Evolutionary conservation across 2,888 invertebrate genomes (phyloP).

Genomic region (Halictus ligatus): DNA sequence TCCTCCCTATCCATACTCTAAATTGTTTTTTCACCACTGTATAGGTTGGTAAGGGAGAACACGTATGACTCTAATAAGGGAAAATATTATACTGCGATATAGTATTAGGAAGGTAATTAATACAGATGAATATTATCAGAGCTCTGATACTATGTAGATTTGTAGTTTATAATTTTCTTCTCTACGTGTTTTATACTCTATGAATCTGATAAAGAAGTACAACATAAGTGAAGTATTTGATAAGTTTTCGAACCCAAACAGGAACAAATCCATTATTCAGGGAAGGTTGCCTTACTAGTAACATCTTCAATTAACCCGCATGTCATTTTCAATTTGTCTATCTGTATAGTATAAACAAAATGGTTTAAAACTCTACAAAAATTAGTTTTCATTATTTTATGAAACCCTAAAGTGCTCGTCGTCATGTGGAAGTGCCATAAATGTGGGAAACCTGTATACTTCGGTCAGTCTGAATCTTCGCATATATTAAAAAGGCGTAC

Average conservation of each 20-base stretch:
- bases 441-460: conserved; percentile 92
- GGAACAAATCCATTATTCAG: conserved; percentile 54
- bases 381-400: conserved; percentile 40
- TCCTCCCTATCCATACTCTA: too few species aligned
- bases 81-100: too few species aligned
- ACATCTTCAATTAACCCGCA: conserved; percentile 65
- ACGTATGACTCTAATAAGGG: too few species aligned
- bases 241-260: conserved; percentile 53
- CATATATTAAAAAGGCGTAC: conserved; percentile 50
- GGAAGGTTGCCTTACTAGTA: conserved; percentile 66
- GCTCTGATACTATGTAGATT: not conserved
- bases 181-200: conserved; percentile 23
- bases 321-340: conserved; percentile 65
- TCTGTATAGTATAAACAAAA: conserved; percentile 67
- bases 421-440: conserved; percentile 93
- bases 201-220: conserved; percentile 29
- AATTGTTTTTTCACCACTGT: too few species aligned
- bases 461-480: conserved; percentile 85
- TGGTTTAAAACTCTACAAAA: conserved; percentile 55
- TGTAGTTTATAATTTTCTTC: conserved; percentile 15
- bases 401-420: conserved; percentile 36
- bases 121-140: not conserved
- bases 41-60: too few species aligned
- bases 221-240: conserved; percentile 40
- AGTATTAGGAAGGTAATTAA: too few species aligned